Conservation (phyloP, 2,113 vertebrate species). For the Smithornis capensis region DNA sequence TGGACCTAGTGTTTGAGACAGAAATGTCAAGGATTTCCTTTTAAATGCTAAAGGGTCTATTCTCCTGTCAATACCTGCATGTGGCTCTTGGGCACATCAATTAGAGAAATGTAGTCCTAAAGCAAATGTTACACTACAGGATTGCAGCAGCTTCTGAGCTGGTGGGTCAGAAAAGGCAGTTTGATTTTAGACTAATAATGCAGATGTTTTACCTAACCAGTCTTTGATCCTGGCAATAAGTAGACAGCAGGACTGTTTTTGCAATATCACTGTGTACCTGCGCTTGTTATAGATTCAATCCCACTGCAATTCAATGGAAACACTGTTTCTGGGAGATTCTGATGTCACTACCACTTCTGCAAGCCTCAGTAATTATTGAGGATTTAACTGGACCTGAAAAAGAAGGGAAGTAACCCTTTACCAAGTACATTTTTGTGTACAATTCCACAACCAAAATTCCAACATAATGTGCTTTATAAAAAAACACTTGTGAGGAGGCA, state of each 20-base stretch:
- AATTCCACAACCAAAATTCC: slow-evolving; percentile 41
- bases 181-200: background rate
- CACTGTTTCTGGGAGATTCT: slow-evolving; percentile 46
- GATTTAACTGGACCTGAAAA: slow-evolving; percentile 68
- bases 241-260: background rate
- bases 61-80: background rate
- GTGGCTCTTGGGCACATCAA: background rate
- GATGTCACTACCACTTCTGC: slow-evolving; percentile 26
- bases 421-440: slow-evolving; percentile 23
- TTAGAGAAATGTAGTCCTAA: background rate
- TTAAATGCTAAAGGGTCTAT: slow-evolving; percentile 5
- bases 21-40: slow-evolving; percentile 15
- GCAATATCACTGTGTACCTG: background rate
- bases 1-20: background rate
- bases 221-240: background rate
- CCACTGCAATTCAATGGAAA: slow-evolving; percentile 41
- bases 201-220: background rate
- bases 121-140: background rate
- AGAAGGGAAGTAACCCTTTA: background rate
- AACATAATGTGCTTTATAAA: background rate
- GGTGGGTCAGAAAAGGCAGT: background rate
- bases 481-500: background rate
- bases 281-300: slow-evolving; percentile 26
- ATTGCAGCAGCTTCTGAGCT: background rate
- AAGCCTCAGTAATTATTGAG: slow-evolving; percentile 46